Evolutionary conservation across 2,888 invertebrate genomes (phyloP).

Genomic region (Epsilonema sp.): DNA sequence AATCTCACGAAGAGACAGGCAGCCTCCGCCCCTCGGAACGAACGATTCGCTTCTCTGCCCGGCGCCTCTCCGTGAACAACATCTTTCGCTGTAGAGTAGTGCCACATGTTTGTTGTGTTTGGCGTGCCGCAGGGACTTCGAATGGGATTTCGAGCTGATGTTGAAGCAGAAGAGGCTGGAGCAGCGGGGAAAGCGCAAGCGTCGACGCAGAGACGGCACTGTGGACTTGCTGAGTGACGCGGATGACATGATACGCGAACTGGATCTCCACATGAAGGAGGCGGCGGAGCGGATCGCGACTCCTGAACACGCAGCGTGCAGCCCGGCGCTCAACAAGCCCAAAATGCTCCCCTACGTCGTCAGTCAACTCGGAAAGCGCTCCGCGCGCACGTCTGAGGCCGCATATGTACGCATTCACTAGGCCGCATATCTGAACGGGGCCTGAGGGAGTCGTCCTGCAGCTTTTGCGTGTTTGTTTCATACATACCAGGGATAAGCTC

Average conservation of each 20-base stretch:
- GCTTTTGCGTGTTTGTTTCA: too few species aligned
- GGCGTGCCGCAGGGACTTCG: conserved; percentile 12
- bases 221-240: conserved; percentile 90
- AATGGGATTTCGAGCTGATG: conserved; percentile 76
- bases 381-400: too few species aligned
- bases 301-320: neutral
- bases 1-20: too few species aligned
- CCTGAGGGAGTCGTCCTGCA: too few species aligned
- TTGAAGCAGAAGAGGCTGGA: conserved; percentile 65
- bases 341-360: conserved; percentile 68
- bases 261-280: conserved; percentile 68
- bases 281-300: conserved; percentile 49
- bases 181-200: conserved; percentile 44
- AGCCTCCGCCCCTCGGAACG: too few species aligned
- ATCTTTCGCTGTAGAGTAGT: too few species aligned
- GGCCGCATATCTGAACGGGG: conserved; percentile 13
- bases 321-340: conserved; percentile 71
- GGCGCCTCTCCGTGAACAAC: too few species aligned
- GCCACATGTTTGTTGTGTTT: too few species aligned
- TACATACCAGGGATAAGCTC: too few species aligned
- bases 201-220: conserved; percentile 35
- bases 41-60: too few species aligned
- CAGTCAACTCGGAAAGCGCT: conserved; percentile 78
- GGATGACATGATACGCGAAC: conserved; percentile 80
- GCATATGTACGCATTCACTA: conserved; percentile 1